A percentile compares a stretch with the other conserved stretches of the same genome.
phyloP scores from a whole-genome alignment of 2,888 invertebrate genomes.

The Parnassius mnemosyne region DNA sequence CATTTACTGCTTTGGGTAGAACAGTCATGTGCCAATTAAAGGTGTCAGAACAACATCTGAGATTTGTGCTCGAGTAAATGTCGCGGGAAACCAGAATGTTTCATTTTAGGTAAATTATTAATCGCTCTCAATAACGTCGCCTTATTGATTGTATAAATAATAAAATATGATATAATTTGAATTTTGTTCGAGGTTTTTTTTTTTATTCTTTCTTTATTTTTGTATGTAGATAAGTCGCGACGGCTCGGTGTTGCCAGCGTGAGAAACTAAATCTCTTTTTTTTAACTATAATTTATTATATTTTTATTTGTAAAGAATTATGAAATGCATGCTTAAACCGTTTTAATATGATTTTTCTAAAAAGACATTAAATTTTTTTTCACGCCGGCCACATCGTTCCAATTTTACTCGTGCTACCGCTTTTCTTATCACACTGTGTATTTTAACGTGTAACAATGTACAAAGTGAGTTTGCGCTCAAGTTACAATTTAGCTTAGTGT shows the following conservation, averaged over 20 bases:
- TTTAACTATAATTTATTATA: constrained; percentile 36
- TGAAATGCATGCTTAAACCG: constrained; percentile 13
- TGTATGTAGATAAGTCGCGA: constrained; percentile 51
- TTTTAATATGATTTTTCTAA: constrained; percentile 38
- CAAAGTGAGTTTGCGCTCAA: constrained; percentile 78
- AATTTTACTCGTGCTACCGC: constrained; percentile 57
- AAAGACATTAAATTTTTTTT: constrained; percentile 43
- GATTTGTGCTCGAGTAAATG: constrained; percentile 21
- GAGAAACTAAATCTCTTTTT: constrained; percentile 32
- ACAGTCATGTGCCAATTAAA: constrained; percentile 25
- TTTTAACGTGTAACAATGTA: constrained; percentile 74
- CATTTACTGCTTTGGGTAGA: constrained; percentile 4
- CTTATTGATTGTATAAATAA: constrained; percentile 44
- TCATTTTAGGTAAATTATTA: constrained; percentile 37
- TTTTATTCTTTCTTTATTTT: constrained; percentile 41
- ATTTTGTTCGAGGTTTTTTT: constrained; percentile 40
- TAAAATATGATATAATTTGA: constrained; percentile 34
- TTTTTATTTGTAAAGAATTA: constrained; percentile 38
- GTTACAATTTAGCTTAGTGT: constrained; percentile 70
- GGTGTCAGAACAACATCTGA: constrained; percentile 20
- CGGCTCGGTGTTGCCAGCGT: constrained; percentile 37
- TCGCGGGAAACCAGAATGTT: constrained; percentile 2
- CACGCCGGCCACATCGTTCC: constrained; percentile 33
- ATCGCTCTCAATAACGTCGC: constrained; percentile 39
- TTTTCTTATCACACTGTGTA: constrained; percentile 59